Base-by-base conservation (phyloP, 2,797 vertebrate species). In the Natrix natrix region DNA sequence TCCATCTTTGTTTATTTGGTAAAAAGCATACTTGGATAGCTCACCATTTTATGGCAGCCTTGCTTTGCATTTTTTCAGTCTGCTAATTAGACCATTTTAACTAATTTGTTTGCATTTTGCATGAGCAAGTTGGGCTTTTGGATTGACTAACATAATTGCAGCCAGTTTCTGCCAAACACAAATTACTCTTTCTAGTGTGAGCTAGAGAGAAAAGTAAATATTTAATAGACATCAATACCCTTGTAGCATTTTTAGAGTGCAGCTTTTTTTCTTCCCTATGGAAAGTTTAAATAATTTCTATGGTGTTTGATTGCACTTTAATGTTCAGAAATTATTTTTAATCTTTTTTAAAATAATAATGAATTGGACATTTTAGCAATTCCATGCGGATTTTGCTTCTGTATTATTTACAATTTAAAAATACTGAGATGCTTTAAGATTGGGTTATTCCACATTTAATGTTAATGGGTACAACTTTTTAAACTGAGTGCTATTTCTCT, bases 21-120 rank as follows among this genome's bases (percentile, higher is more conserved):
- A 93, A 95, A 89, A 96, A 92, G 94, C 95, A 93, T 95, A 96
- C 95, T 96, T 94, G 95, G 96, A 96, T 96, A 96, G 95, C 93
- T 95, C 93, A 94, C 96, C 96, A 95, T 96, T 97, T 97, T 97
- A 97, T 97, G 97, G 97, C 97, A 97, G 97, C 96, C 95, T 98
- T 96, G 97, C 97, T 98, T 98, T 98, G 97, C 97, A 97, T 98
- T 98, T 98, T 98, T 98, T 97, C 97, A 98, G 97, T 97, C 97
- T 97, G 96, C 97, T 98, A 98, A 98, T 98, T 98, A 98, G 97
- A 98, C 97, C 97, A 98, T 98, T 98, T 98, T 98, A 98, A 98
- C 98, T 98, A 98, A 98, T 98, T 98, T 98, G 98, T 98, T 98
- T 98, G 98, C 98, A 98, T 98, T 98, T 98, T 98, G 97, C 97